A percentile compares a stretch with the other conserved stretches of the same genome.
These are phyloP conservation scores for Lonchura striata DNA, from an alignment of 2,113 vertebrate species.

Conservation along the genomic window DNA sequence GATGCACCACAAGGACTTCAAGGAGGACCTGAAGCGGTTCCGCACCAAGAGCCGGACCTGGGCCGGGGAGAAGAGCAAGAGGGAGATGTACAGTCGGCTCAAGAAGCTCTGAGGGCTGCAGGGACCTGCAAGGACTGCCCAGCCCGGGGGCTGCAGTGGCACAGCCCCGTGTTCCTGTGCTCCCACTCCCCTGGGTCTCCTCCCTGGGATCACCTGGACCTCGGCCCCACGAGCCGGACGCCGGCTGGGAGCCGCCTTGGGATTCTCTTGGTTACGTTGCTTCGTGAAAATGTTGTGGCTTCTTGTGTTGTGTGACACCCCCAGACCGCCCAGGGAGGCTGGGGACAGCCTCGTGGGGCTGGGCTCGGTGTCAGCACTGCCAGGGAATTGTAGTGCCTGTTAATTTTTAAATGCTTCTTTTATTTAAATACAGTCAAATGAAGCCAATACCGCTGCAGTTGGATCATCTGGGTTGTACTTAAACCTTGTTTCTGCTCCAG, in stretches of 20 bases:
- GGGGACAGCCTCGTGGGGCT: neutral
- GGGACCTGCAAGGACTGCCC: neutral
- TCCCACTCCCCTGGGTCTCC: neutral
- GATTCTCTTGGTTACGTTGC: neutral
- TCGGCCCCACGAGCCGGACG: rapidly evolving
- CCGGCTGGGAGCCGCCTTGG: neutral
- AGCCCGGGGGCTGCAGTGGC: neutral
- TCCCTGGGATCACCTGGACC: neutral
- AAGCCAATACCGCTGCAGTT: neutral
- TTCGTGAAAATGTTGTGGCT: neutral
- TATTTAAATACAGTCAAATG: slow-evolving; percentile 57
- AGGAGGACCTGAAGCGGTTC: slow-evolving; percentile 88
- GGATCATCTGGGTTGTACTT: neutral
- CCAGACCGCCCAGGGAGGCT: neutral
- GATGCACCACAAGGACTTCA: slow-evolving; percentile 95
- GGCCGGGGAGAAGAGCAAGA: slow-evolving; percentile 93
- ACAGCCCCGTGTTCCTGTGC: neutral
- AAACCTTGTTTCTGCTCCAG: neutral
- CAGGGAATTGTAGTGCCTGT: neutral
- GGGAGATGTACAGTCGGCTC: slow-evolving; percentile 92
- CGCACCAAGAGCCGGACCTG: slow-evolving; percentile 92
- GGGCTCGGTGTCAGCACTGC: neutral
- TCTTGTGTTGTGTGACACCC: neutral
- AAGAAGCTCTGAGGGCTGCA: slow-evolving; percentile 83
- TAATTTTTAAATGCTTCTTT: neutral